A percentile compares a stretch with the other conserved stretches of the same genome.
Conservation (phyloP, 2,888 invertebrate genomes). For the Andrena praecox region DNA sequence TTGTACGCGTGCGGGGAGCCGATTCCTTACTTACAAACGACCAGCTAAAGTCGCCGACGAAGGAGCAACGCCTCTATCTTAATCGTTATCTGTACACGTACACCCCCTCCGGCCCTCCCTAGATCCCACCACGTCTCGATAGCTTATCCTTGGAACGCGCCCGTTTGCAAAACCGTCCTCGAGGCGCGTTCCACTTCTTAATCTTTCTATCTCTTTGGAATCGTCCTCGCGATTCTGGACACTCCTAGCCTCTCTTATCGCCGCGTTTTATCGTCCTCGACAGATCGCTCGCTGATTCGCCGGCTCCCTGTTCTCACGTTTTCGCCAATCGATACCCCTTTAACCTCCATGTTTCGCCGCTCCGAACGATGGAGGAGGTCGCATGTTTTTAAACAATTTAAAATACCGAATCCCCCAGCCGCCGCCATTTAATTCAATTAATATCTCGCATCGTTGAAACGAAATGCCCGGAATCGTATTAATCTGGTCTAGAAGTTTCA, state of each 20-base stretch:
- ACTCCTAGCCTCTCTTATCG: slow-evolving; percentile 38
- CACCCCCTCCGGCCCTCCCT: background rate
- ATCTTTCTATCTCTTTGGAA: slow-evolving; percentile 47
- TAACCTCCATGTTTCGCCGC: background rate
- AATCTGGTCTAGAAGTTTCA: background rate
- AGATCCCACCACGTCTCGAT: background rate
- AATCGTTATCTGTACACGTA: slow-evolving; percentile 35
- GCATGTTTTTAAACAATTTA: background rate
- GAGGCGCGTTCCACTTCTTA: slow-evolving; percentile 47
- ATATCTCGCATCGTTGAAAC: too few species aligned
- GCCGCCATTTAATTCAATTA: background rate
- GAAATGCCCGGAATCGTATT: background rate
- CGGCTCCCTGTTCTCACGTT: too few species aligned
- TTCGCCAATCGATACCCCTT: slow-evolving; percentile 15
- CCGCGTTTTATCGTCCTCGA: slow-evolving; percentile 33
- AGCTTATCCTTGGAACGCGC: slow-evolving; percentile 30
- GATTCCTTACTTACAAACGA: slow-evolving; percentile 24
- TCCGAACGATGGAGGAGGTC: background rate
- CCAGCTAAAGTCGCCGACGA: slow-evolving; percentile 24
- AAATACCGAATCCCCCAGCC: background rate
- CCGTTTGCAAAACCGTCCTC: slow-evolving; percentile 46
- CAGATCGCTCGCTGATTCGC: slow-evolving; percentile 30
- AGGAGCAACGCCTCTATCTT: slow-evolving; percentile 40
- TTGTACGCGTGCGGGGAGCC: slow-evolving; percentile 9
- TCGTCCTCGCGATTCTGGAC: slow-evolving; percentile 54